Evolutionary conservation across 1,140 invertebrate genomes (phyloP), one percentile per base, ranked within the genome.

Genomic region (Drosophila persimilis): DNA sequence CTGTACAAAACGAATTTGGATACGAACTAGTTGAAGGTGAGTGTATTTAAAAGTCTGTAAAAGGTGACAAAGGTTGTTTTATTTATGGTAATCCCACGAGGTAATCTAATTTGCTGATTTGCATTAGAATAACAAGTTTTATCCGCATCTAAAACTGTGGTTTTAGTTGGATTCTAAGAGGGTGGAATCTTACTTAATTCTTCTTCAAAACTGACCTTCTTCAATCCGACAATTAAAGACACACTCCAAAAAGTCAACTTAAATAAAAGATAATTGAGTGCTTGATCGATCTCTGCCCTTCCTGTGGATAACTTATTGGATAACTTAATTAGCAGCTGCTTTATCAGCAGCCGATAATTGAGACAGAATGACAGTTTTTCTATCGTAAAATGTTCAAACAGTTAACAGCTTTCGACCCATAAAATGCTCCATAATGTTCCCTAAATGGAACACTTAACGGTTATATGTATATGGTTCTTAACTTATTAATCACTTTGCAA

Each of bases 1-100:
- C 65, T 59, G 39, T 50, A 31, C 54, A 22, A 39, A 11, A 7
- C 31, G 22, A 58, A 71, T 45, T 59, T 13, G 55, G 66, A n/a
- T 47, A 51, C 24, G 24, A 35, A 69, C 45, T 53, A 46, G 15
- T 43, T 51, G 47, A 71, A 71, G 67, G 67, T 71, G 47, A 71
- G 65, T 26, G 9, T 11, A 7, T 3, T 17, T 47, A 0, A 20
- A 22, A 11, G n/a, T 39, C 31, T 57, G 24, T 59, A 48, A 46
- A 47, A 8, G 35, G 39, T 66, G 50, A 29, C 46, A 66, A 35
- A 65, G 17, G 24, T n/a, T 39, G 41, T 66, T 39, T 53, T 65
- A 65, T 13, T 54, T 17, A 22, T 43, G 26, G 53, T 9, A 17
- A 62, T 20, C 39, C 24, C 20, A 48, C 29, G 48, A 7, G 20